Evolutionary conservation across 2,797 vertebrate species (phyloP), one percentile per base, ranked within the genome.

Genomic region (Takifugu rubripes): DNA sequence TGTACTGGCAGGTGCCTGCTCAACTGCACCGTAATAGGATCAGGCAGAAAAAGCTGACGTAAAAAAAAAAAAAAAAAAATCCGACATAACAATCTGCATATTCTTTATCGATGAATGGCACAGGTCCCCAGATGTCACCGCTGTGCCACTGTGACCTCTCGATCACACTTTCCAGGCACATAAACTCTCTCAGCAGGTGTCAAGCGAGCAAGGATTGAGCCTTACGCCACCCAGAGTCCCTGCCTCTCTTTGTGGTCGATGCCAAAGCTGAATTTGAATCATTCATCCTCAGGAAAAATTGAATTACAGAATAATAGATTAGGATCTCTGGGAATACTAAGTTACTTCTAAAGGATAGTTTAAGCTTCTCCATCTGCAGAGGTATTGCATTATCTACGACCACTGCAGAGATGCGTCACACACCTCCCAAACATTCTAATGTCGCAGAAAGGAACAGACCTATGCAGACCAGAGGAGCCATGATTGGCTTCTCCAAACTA

Each of bases 61-160:
- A 56, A 83, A 83, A 31, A 83, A 81, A 85, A 77, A 36, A 31
- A 83, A 83, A 15, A 81, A 82, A 85, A 77, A 89, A 88, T 87
- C 85, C 85, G 47, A 69, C 59, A 58, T 76, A 86, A 84, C 81
- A 88, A 84, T 85, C 84, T 86, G 80, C 79, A 86, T 87, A 85
- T 83, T 85, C 74, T 88, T 82, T 58, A 84, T 75, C 52, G 49
- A 80, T 86, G 78, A 88, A 88, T 86, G 86, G 87, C 86, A 67
- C 84, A 71, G 73, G 75, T 85, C 84, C 72, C 85, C 81, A 75
- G 74, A 81, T 79, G 83, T 79, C 87, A 85, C 87, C 75, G 43
- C 69, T 78, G 77, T 68, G 65, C 85, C 84, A 2, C 82, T 72
- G 80, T 21, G 66, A 80, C 72, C 52, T 55, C 60, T 75, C 24